Evolutionary conservation across 1,140 invertebrate species (phyloP), one percentile per base, ranked within the genome.

Genomic region (Diuraphis noxia): DNA sequence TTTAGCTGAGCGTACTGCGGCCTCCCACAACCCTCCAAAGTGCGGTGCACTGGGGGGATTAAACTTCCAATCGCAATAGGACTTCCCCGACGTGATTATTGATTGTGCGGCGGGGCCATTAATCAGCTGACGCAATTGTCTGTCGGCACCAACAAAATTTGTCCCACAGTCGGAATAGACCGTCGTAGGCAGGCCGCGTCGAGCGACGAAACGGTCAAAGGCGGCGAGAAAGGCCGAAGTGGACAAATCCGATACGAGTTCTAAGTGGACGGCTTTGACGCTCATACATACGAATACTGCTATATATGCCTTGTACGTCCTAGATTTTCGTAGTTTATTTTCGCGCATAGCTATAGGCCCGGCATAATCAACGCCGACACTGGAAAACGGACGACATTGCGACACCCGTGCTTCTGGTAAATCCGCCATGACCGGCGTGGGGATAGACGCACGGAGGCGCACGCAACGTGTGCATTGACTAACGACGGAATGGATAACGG

Each of bases 1-100:
- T 52, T 52, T 52, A 21, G 49, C 21, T 3, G 49, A 52, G 19
- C 49, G 49, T 21, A 52, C 49, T 23, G 49, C 49, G 49, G 49
- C 49, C 49, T 52, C 49, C 49, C 49, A 52, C 49, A 52, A 52
- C 49, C 49, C 49, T 23, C 49, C 2, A 52, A 52, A 52, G 21
- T 52, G 49, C 21, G 49, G 49, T 21, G 49, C 49, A 21, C 49
- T 52, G 19, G 49, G 49, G 21, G 93, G 93, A 49, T 89, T 93
- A 89, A 94, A 94, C 36, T 93, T 79, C 93, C 93, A 94, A 0
- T 23, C 40, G 21, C 81, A 84, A 25, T 38, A 40, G 19, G 40
- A 41, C 7, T 21, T 23, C 82, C 92, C 93, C 3, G 81, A 38
- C 9, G 34, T 77, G 30, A 84, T 84, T 7, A 1, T 40, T 6